These are phyloP conservation scores for Rhingia rostrata DNA, from an alignment of 2,888 invertebrate species.

Conservation along the genomic window DNA sequence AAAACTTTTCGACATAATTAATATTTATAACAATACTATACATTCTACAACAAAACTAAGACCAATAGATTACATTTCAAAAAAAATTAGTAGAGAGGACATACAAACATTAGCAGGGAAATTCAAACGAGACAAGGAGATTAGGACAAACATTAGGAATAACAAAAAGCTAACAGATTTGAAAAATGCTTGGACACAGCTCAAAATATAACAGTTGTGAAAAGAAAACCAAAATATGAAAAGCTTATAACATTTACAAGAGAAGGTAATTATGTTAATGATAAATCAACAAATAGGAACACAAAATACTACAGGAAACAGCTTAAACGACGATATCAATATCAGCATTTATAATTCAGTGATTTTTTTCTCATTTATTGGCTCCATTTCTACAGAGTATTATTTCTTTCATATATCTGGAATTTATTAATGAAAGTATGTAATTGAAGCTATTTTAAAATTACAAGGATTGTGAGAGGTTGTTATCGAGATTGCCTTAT, in stretches of 20 bases:
- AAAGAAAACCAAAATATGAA: constrained; percentile 36
- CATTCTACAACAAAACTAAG: constrained; percentile 34
- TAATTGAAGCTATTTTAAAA: too few species aligned
- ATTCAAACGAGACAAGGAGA: constrained; percentile 9
- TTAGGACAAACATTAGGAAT: background rate
- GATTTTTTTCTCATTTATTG: too few species aligned
- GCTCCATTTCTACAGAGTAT: too few species aligned
- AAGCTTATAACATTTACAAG: constrained; percentile 12
- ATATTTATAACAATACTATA: constrained; percentile 16
- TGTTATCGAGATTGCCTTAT: too few species aligned
- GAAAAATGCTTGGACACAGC: constrained; percentile 18
- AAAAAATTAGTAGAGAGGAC: constrained; percentile 25
- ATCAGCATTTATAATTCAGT: background rate
- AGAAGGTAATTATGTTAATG: constrained; percentile 23
- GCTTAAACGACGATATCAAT: constrained; percentile 12
- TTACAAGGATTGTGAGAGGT: too few species aligned
- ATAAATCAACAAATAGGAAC: constrained; percentile 42
- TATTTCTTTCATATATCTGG: too few species aligned
- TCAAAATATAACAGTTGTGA: constrained; percentile 21
- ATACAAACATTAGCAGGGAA: background rate
- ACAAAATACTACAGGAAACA: constrained; percentile 37
- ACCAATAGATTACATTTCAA: constrained; percentile 54
- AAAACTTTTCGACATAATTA: constrained; percentile 47
- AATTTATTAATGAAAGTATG: too few species aligned
- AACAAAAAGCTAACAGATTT: background rate